phyloP scores from a whole-genome alignment of 2,113 vertebrate species.

The Aptenodytes patagonicus region DNA sequence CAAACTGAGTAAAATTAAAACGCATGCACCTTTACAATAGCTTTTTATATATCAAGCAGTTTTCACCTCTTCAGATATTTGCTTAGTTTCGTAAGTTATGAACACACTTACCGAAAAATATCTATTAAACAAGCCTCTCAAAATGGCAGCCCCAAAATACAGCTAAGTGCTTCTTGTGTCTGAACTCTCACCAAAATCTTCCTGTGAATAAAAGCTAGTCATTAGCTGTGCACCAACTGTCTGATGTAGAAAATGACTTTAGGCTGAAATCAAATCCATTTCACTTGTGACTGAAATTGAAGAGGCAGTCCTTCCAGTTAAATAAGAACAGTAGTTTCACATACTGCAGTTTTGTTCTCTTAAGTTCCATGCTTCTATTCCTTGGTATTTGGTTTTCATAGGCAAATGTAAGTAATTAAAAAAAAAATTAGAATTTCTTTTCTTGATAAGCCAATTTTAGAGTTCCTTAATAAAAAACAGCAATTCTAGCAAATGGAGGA shows the following conservation, averaged over 20 bases:
- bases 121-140: neutral
- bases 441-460: neutral
- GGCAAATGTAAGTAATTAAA: neutral
- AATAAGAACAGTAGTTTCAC: neutral
- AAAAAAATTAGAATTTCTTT: neutral
- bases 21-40: neutral
- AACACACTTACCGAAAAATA: neutral
- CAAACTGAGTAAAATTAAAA: neutral
- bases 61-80: neutral
- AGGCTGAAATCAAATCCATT: neutral
- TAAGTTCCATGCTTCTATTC: neutral
- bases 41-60: neutral
- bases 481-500: neutral
- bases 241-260: neutral
- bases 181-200: neutral
- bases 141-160: neutral
- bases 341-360: neutral
- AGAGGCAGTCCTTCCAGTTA: neutral
- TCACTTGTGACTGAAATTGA: neutral
- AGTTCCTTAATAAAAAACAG: neutral
- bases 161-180: neutral
- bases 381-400: neutral
- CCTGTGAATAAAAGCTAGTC: neutral
- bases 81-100: neutral
- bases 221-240: neutral